A percentile compares a stretch with the other conserved stretches of the same genome.
Conservation (phyloP, 1,140 invertebrate genomes). For the Zophobas atratus region DNA sequence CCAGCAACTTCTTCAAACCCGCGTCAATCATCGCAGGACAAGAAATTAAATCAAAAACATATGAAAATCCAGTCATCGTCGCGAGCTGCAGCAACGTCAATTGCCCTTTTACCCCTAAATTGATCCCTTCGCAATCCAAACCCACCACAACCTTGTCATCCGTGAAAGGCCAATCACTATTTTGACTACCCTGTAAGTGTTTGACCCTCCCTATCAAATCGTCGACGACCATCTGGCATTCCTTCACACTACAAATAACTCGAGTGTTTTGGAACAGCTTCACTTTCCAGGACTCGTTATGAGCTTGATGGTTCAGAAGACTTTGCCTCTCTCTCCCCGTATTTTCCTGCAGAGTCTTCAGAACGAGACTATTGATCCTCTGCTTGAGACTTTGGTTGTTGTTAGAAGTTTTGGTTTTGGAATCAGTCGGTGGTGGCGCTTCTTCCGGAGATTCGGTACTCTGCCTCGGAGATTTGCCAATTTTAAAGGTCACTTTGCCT, state of each 20-base stretch:
- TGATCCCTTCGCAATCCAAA: slow-evolving; percentile 93
- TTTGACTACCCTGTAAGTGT: not conserved
- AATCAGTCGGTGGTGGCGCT: slow-evolving; percentile 63
- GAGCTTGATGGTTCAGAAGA: slow-evolving; percentile 71
- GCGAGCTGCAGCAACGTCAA: slow-evolving; percentile 91
- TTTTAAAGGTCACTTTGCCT: slow-evolving; percentile 54
- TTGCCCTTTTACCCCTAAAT: slow-evolving; percentile 87
- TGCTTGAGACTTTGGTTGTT: slow-evolving; percentile 86
- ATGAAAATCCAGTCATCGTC: slow-evolving; percentile 83
- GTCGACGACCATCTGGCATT: slow-evolving; percentile 83
- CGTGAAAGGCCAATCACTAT: slow-evolving; percentile 61
- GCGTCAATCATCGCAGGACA: slow-evolving; percentile 87
- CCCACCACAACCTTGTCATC: slow-evolving; percentile 77
- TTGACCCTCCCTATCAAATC: slow-evolving; percentile 74
- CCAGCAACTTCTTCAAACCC: slow-evolving; percentile 85
- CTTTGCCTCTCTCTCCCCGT: slow-evolving; percentile 83
- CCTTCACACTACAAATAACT: slow-evolving; percentile 83
- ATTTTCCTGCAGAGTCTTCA: slow-evolving; percentile 92
- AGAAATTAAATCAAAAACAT: slow-evolving; percentile 92
- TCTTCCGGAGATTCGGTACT: slow-evolving; percentile 30
- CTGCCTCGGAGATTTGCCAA: slow-evolving; percentile 43
- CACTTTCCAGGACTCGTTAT: slow-evolving; percentile 84
- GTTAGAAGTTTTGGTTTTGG: slow-evolving; percentile 63
- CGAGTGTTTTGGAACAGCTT: slow-evolving; percentile 86
- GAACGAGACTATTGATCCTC: slow-evolving; percentile 88